Conservation (phyloP, 2,797 vertebrate genomes). For the Pyrrhura leucotis region DNA sequence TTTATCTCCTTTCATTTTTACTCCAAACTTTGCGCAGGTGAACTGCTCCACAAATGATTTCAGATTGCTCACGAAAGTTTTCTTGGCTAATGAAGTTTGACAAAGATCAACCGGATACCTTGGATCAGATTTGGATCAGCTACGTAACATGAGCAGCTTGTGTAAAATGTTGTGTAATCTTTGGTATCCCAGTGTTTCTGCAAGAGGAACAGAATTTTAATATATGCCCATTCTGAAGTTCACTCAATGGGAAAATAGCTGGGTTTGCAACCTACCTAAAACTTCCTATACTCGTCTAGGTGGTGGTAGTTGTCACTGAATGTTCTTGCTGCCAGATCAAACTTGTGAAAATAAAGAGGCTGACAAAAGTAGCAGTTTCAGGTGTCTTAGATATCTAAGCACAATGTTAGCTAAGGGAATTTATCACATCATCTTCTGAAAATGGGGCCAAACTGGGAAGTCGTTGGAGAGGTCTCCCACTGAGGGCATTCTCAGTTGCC, state of each 20-base stretch:
- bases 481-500: accelerated
- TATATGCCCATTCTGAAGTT: not conserved
- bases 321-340: not conserved
- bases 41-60: not conserved
- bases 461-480: not conserved
- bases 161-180: not conserved
- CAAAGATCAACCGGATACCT: not conserved
- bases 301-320: not conserved
- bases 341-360: not conserved
- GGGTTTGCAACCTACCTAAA: not conserved
- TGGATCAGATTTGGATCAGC: not conserved
- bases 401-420: not conserved
- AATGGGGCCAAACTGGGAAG: not conserved
- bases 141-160: not conserved
- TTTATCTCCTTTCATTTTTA: constrained; percentile 5
- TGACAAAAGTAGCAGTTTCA: not conserved
- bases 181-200: not conserved
- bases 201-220: not conserved
- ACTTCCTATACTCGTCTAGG: accelerated
- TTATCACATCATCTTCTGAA: not conserved
- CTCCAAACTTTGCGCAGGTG: not conserved
- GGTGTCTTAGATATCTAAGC: not conserved
- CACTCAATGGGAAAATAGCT: not conserved
- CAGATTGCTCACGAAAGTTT: not conserved
- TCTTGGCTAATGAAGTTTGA: not conserved